phyloP scores from a whole-genome alignment of 2,797 vertebrate genomes.

The Corythornis leucogaster region DNA sequence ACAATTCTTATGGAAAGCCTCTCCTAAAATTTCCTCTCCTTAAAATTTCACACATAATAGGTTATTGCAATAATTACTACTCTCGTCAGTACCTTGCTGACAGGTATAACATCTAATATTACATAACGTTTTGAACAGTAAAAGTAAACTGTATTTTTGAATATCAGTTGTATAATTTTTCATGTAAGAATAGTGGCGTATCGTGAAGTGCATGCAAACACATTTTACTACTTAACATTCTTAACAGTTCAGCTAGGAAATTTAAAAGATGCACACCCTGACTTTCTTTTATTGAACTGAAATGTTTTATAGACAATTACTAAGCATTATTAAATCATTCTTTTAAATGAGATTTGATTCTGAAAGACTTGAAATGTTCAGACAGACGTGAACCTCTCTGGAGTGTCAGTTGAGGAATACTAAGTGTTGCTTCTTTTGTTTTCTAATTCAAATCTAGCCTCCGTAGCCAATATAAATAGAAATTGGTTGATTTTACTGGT shows the following conservation, averaged over 20 bases:
- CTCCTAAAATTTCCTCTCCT: not conserved
- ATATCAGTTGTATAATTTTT: not conserved
- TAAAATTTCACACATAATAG: not conserved
- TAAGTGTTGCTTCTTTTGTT: not conserved
- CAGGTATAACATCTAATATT: not conserved
- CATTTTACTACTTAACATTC: not conserved
- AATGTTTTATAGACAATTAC: not conserved
- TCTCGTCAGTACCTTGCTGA: not conserved
- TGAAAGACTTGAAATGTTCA: not conserved
- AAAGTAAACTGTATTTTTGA: not conserved
- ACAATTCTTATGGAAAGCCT: not conserved
- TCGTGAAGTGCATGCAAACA: not conserved
- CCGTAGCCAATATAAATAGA: not conserved
- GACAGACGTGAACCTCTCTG: not conserved
- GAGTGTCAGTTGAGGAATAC: not conserved
- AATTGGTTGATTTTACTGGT: not conserved
- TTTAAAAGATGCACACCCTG: not conserved
- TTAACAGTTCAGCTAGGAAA: not conserved
- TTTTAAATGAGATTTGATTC: not conserved
- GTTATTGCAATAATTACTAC: not conserved
- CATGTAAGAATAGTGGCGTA: not conserved
- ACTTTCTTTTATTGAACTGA: not conserved
- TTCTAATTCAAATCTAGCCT: not conserved
- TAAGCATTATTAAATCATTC: not conserved
- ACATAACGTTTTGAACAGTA: not conserved